Evolutionary conservation across 2,113 vertebrate genomes (phyloP).

Genomic region (Rana temporaria): DNA sequence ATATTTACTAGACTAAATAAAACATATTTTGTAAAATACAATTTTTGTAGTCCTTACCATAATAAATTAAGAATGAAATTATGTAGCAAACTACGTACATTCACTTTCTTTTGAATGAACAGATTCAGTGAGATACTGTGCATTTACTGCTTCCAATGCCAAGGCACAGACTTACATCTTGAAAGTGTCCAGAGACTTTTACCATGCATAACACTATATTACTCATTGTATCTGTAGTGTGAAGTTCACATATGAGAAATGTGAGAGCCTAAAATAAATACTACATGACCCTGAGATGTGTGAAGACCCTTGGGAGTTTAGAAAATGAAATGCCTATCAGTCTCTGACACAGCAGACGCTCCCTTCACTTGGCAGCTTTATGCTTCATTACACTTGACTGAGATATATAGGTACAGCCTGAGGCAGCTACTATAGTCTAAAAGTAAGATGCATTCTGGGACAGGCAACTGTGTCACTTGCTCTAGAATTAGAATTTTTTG

Average conservation of each 20-base stretch:
- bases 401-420: slow-evolving; percentile 78
- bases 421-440: slow-evolving; percentile 73
- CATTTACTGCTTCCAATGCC: slow-evolving; percentile 33
- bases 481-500: slow-evolving; percentile 63
- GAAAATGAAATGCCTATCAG: slow-evolving; percentile 89
- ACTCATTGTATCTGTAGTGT: slow-evolving; percentile 70
- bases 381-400: slow-evolving; percentile 85
- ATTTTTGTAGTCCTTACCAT: no score
- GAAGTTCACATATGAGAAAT: slow-evolving; percentile 80
- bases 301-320: slow-evolving; percentile 75
- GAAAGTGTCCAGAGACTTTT: slow-evolving; percentile 67
- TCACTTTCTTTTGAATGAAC: not conserved
- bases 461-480: slow-evolving; percentile 64
- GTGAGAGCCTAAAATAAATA: slow-evolving; percentile 72
- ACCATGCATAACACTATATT: slow-evolving; percentile 59
- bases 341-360: slow-evolving; percentile 85
- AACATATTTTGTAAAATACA: no score
- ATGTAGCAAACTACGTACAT: no score
- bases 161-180: slow-evolving; percentile 59
- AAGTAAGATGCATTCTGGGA: slow-evolving; percentile 65
- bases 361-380: slow-evolving; percentile 83
- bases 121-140: not conserved
- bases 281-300: slow-evolving; percentile 78
- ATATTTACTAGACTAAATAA: no score
- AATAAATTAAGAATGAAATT: no score